phyloP scores from a whole-genome alignment of 1,140 invertebrate species.

The Drosophila baimaii region DNA sequence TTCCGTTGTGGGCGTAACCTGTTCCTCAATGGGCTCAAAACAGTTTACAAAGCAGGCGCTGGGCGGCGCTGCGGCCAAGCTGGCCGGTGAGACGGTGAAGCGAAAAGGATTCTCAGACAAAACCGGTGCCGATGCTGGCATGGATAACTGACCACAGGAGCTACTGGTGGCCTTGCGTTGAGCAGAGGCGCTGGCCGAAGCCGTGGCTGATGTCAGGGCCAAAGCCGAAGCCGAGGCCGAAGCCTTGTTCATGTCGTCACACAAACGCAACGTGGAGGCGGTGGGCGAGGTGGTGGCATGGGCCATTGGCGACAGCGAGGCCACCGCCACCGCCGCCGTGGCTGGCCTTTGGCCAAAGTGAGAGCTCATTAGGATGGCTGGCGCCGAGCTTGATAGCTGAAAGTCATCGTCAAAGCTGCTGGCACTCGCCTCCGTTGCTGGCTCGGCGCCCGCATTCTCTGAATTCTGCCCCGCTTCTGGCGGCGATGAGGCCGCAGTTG shows the following conservation, averaged over 20 bases:
- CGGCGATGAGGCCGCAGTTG: not conserved
- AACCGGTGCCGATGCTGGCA: slow-evolving; percentile 55
- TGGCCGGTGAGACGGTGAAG: slow-evolving; percentile 39
- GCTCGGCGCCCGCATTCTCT: not conserved
- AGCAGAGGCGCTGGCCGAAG: not conserved
- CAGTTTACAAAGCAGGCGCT: slow-evolving; percentile 52
- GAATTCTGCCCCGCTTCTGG: slow-evolving; percentile 4
- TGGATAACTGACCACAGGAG: slow-evolving; percentile 65
- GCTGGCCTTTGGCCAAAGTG: slow-evolving; percentile 43
- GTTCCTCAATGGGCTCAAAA: slow-evolving; percentile 72
- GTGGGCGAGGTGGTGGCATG: slow-evolving; percentile 66
- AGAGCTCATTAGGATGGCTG: slow-evolving; percentile 67
- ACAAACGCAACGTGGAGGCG: slow-evolving; percentile 69
- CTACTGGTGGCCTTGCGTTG: slow-evolving; percentile 53
- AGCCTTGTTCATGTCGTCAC: slow-evolving; percentile 64
- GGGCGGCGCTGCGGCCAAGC: slow-evolving; percentile 7
- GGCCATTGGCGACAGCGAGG: slow-evolving; percentile 14
- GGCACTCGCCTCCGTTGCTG: slow-evolving; percentile 10
- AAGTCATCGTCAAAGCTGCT: slow-evolving; percentile 68
- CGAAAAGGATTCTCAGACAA: slow-evolving; percentile 64
- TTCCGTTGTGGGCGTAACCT: slow-evolving; percentile 25
- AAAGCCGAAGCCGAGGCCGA: slow-evolving; percentile 15
- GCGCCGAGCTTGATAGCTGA: slow-evolving; percentile 72
- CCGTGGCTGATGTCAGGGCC: no score
- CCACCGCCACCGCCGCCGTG: not conserved